Conservation (phyloP, 2,113 vertebrate genomes). For the Dicentrarchus labrax region DNA sequence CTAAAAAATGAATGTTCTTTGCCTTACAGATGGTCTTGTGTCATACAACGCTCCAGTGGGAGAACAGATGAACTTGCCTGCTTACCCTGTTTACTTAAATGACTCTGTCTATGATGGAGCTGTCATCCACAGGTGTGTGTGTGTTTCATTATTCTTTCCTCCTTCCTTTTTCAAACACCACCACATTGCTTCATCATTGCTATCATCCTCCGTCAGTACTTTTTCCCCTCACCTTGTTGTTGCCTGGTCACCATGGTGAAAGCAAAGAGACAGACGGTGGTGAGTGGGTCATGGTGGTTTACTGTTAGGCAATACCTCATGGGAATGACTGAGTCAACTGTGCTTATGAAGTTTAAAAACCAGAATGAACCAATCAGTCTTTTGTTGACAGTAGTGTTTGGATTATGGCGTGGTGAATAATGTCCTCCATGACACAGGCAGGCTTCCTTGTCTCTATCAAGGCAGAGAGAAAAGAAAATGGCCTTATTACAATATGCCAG, state of each 20-base stretch:
- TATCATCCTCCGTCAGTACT: conserved; percentile 3
- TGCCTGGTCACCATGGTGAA: conserved; percentile 72
- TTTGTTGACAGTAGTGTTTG: conserved; percentile 62
- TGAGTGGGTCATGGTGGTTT: conserved; percentile 70
- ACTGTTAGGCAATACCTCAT: conserved; percentile 59
- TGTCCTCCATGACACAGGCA: conserved; percentile 78
- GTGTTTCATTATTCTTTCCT: neutral
- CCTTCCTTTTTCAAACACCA: neutral
- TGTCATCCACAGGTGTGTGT: conserved; percentile 90
- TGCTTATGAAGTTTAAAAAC: conserved; percentile 42
- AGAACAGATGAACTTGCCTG: conserved; percentile 88
- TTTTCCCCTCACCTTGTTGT: conserved; percentile 53
- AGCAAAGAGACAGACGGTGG: conserved; percentile 52
- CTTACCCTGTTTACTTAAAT: conserved; percentile 89
- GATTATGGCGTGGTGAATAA: conserved; percentile 74
- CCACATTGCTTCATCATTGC: conserved; percentile 9
- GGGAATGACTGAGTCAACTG: conserved; percentile 69
- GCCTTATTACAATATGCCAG: conserved; percentile 38
- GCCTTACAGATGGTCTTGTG: conserved; percentile 91
- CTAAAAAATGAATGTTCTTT: neutral
- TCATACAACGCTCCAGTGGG: conserved; percentile 93
- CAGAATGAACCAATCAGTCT: conserved; percentile 35
- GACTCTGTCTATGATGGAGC: conserved; percentile 97
- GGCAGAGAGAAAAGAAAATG: conserved; percentile 70
- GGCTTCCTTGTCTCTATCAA: conserved; percentile 38